Percentiles rank a stretch among this genome's conserved stretches.
phyloP scores from a whole-genome alignment of 1,140 invertebrate genomes.

The Heliconius nattereri region DNA sequence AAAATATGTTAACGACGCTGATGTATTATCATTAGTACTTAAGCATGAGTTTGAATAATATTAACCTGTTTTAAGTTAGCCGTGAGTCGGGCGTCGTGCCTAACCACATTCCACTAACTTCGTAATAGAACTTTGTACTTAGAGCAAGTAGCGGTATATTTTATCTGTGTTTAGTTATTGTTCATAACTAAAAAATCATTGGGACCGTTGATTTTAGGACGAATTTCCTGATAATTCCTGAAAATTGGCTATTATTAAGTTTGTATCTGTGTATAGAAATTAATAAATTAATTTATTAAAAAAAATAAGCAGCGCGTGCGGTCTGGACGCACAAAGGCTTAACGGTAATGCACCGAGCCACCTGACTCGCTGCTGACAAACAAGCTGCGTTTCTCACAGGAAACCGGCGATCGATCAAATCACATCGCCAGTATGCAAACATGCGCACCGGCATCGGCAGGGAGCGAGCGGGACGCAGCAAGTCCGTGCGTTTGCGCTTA shows the following conservation, averaged over 20 bases:
- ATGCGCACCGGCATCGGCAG: slow-evolving; percentile 51
- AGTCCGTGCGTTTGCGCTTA: slow-evolving; percentile 75
- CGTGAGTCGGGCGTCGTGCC: slow-evolving; percentile 56
- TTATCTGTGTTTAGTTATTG: slow-evolving; percentile 28
- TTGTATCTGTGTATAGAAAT: not conserved
- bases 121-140: slow-evolving; percentile 55
- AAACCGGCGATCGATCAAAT: slow-evolving; percentile 76
- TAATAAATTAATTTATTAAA: slow-evolving; percentile 23
- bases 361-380: slow-evolving; percentile 64
- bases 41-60: slow-evolving; percentile 62
- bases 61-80: slow-evolving; percentile 67
- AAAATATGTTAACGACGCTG: slow-evolving; percentile 48
- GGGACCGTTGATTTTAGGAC: not conserved
- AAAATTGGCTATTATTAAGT: no score
- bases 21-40: slow-evolving; percentile 54
- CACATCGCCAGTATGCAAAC: slow-evolving; percentile 75
- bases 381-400: slow-evolving; percentile 76
- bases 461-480: slow-evolving; percentile 58
- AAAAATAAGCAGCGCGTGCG: slow-evolving; percentile 49
- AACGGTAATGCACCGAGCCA: slow-evolving; percentile 69
- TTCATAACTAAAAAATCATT: slow-evolving; percentile 9
- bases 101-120: slow-evolving; percentile 64
- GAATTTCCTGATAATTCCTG: no score
- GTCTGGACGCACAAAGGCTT: slow-evolving; percentile 60
- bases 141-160: slow-evolving; percentile 31